Base-by-base conservation (phyloP, 1,140 invertebrate genomes). In the Globodera rostochiensis region DNA sequence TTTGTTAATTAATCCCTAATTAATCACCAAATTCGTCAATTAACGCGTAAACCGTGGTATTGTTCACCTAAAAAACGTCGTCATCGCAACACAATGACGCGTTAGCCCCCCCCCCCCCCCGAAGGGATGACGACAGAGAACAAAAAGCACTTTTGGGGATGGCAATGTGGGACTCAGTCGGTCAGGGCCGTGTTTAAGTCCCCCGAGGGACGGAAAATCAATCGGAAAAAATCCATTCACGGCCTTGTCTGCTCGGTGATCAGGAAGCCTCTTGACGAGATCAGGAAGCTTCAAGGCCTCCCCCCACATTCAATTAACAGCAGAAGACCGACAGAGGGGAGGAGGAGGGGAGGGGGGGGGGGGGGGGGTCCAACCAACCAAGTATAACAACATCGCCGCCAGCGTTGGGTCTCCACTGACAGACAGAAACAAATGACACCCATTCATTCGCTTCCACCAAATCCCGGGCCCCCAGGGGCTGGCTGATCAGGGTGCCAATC, bases 381-480 rank as follows among this genome's bases (percentile, higher is more conserved):
- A 19, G 57, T 64, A 64, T 64, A 64, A 64, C 11, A 19, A 5
- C 57, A 13, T 64, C 19, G 19, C 15, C 57, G 5, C 57, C 5
- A 6, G 13, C 57, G 57, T 15, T 19, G 57, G 13, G 6, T 13
- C 13, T 64, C 57, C 13, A 15, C 6, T 13, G 25, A 19, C 67
- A 21, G 69, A 47, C 69, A 71, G 69, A 71, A 71, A 71, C 69
- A 71, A 71, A 71, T 71, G 69, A 71, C 69, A 71, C 69, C 25
- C 69, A 45, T 19, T 13, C 25, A 25, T 19, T 71, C 25, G 5
- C 25, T 15, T 11, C 69, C 69, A 47, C 69, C 69, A 71, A 71
- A 13, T 71, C 69, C 25, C 11, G 69, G 25, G 69, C 69, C 36
- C 3, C 25, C 69, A 7, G 25, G 9, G 69, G 25, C 67, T 45